Evolutionary conservation across 2,888 invertebrate species (phyloP).

Genomic region (Punctoribates punctum): DNA sequence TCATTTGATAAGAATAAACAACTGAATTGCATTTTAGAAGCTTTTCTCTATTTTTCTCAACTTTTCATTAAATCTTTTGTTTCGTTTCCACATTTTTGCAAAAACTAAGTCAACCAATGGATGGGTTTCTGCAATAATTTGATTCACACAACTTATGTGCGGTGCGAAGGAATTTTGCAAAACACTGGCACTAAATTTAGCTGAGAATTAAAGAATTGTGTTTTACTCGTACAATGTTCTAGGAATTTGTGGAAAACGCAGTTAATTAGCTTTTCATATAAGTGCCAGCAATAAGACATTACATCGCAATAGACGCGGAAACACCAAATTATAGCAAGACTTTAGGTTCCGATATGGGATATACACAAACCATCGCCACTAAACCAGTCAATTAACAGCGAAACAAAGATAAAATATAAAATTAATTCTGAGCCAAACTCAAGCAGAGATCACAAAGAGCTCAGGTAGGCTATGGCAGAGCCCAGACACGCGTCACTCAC

Average conservation of each 20-base stretch:
- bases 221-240: constrained; percentile 9
- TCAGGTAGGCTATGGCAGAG: background rate
- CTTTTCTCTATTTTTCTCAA: background rate
- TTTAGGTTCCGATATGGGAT: background rate
- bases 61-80: background rate
- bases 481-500: constrained; percentile 4
- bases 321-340: constrained; percentile 18
- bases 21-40: background rate
- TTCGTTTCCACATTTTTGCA: background rate
- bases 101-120: background rate
- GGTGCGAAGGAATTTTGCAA: background rate
- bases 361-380: background rate
- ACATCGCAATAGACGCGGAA: constrained; percentile 9
- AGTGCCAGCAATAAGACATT: background rate
- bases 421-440: constrained; percentile 5
- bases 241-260: background rate
- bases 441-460: background rate
- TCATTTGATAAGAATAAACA: too few species aligned
- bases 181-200: constrained; percentile 31
- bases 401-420: constrained; percentile 19
- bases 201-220: constrained; percentile 20
- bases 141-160: background rate
- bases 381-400: constrained; percentile 9
- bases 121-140: background rate
- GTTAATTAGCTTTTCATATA: constrained; percentile 32